These are phyloP conservation scores for Calonectris borealis DNA, from an alignment of 2,113 vertebrate genomes.

Conservation along the genomic window DNA sequence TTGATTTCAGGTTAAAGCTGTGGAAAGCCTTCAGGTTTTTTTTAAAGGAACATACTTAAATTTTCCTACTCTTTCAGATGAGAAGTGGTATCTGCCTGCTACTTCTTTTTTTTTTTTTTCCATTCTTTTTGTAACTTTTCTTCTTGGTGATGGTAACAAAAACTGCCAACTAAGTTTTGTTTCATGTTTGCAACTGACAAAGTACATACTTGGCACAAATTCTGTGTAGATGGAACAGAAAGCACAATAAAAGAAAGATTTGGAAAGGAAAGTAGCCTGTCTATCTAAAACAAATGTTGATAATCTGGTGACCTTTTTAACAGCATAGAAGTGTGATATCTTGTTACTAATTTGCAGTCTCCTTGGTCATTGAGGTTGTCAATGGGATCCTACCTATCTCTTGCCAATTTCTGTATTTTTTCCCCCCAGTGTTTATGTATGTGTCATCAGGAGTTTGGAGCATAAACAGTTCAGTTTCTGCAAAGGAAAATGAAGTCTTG, in stretches of 20 bases:
- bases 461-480: neutral
- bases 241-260: neutral
- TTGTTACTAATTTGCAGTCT: neutral
- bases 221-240: neutral
- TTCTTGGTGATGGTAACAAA: neutral
- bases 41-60: neutral
- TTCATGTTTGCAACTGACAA: neutral
- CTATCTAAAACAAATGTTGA: neutral
- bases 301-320: conserved; percentile 3
- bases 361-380: neutral
- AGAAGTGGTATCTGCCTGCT: neutral
- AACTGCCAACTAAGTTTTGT: neutral
- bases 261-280: neutral
- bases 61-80: neutral
- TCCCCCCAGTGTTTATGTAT: neutral
- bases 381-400: neutral
- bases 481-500: neutral
- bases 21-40: neutral
- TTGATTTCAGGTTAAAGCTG: neutral
- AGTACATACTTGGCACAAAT: neutral
- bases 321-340: neutral
- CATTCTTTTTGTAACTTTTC: neutral
- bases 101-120: neutral
- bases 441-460: neutral
- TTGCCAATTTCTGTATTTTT: neutral